Evolutionary conservation across 2,797 vertebrate species (phyloP).

Genomic region (Acanthornis magna): DNA sequence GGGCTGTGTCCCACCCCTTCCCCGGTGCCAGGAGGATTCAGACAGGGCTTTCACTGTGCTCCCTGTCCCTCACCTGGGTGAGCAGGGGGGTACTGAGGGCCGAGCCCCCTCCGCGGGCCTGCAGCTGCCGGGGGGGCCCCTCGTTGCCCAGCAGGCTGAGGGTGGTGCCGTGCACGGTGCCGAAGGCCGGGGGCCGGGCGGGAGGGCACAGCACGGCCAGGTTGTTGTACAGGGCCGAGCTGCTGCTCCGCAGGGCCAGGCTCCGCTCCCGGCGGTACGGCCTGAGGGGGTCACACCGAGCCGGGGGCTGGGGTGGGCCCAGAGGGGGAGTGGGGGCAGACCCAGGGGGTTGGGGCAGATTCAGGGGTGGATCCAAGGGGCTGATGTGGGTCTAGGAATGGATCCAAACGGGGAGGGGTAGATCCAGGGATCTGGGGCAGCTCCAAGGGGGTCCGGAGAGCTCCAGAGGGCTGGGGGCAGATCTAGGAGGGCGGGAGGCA

Average conservation of each 20-base stretch:
- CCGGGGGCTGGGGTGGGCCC: neutral
- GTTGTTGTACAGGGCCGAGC: slow-evolving; percentile 91
- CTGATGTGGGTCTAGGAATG: no score
- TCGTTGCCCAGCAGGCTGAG: slow-evolving; percentile 88
- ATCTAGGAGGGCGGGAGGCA: no score
- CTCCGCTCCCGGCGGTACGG: slow-evolving; percentile 86
- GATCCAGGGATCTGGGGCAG: neutral
- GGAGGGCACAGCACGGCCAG: slow-evolving; percentile 85
- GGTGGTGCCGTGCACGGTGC: slow-evolving; percentile 85
- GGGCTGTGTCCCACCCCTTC: neutral
- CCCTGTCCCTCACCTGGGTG: slow-evolving; percentile 79
- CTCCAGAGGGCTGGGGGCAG: neutral
- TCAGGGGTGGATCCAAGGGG: neutral
- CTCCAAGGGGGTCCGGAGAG: neutral
- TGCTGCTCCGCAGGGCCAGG: slow-evolving; percentile 85
- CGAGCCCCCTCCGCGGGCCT: slow-evolving; percentile 83
- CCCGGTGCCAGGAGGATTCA: neutral
- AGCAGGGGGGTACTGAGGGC: slow-evolving; percentile 83
- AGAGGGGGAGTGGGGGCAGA: neutral
- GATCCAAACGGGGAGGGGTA: no score
- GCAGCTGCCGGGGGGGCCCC: slow-evolving; percentile 88
- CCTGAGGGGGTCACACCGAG: neutral
- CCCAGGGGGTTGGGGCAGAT: neutral
- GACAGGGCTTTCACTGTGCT: no score
- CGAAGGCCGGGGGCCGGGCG: slow-evolving; percentile 79